These are phyloP conservation scores for Spea multiplicata DNA, from an alignment of 2,113 vertebrate species.

Conservation along the genomic window DNA sequence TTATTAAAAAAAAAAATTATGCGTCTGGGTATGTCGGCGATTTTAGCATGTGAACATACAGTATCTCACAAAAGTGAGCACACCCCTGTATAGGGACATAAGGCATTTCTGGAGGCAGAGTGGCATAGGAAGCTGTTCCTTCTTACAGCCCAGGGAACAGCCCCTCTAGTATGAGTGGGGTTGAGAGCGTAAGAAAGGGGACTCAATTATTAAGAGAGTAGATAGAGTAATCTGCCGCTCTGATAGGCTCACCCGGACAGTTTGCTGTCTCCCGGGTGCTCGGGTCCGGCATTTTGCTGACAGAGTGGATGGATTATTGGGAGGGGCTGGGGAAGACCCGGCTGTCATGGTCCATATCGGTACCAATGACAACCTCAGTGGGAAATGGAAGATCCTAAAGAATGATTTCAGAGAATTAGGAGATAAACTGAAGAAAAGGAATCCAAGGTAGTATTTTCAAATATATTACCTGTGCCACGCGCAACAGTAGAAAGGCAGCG, in stretches of 20 bases:
- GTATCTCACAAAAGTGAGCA: too few species aligned
- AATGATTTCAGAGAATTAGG: too few species aligned
- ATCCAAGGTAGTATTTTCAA: background rate
- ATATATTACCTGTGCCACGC: background rate
- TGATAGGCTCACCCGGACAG: background rate
- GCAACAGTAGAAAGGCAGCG: background rate
- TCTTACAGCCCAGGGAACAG: background rate
- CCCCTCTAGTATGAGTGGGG: background rate
- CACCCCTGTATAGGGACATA: too few species aligned
- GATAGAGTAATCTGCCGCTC: background rate
- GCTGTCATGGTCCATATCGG: background rate
- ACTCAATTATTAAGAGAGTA: background rate
- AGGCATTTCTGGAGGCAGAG: too few species aligned
- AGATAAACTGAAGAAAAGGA: too few species aligned
- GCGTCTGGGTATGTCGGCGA: too few species aligned
- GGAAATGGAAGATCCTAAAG: background rate
- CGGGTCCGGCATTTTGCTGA: background rate
- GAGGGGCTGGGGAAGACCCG: too few species aligned
- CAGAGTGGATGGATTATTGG: too few species aligned
- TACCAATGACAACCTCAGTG: background rate
- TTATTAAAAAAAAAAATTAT: too few species aligned
- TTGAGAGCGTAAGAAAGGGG: background rate
- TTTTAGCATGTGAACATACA: too few species aligned
- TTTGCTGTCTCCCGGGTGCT: constrained; percentile 6
- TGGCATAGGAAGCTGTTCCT: background rate